Conservation (phyloP, 23 tunicate species). For the Ascidia mentula region DNA sequence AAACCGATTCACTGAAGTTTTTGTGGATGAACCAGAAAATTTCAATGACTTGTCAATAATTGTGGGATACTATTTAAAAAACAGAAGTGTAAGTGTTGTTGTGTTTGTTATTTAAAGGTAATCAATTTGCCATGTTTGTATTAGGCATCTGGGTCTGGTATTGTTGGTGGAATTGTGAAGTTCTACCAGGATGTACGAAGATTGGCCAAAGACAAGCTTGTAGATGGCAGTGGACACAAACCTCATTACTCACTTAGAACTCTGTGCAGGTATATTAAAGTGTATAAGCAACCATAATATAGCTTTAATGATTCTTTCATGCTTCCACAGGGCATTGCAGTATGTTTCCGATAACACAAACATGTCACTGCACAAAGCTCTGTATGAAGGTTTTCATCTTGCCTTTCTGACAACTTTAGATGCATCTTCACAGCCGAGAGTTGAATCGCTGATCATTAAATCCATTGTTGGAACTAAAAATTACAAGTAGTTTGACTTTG, state of each 20-base stretch:
- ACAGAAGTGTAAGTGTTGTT: constrained; percentile 24
- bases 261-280: constrained; percentile 54
- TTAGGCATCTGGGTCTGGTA: constrained; percentile 33
- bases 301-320: not conserved
- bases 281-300: not conserved
- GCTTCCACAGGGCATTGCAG: constrained; percentile 62
- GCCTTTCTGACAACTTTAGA: constrained; percentile 81
- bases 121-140: too few relatives aligned
- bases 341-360: constrained; percentile 64
- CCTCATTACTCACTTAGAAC: constrained; percentile 87
- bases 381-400: constrained; percentile 78
- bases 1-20: constrained; percentile 88
- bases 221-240: constrained; percentile 40
- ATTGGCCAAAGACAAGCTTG: constrained; percentile 26
- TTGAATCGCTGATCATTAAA: constrained; percentile 40
- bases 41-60: constrained; percentile 63
- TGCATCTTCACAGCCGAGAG: constrained; percentile 47
- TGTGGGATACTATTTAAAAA: constrained; percentile 66
- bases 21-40: constrained; percentile 77
- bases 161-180: constrained; percentile 55
- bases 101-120: not conserved
- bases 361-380: constrained; percentile 46
- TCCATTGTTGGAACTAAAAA: constrained; percentile 44
- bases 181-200: constrained; percentile 65
- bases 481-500: constrained; percentile 18